Percentiles rank a stretch among this genome's conserved stretches.
Evolutionary conservation across 2,888 invertebrate species (phyloP).

Genomic region (Nycteola revayana): DNA sequence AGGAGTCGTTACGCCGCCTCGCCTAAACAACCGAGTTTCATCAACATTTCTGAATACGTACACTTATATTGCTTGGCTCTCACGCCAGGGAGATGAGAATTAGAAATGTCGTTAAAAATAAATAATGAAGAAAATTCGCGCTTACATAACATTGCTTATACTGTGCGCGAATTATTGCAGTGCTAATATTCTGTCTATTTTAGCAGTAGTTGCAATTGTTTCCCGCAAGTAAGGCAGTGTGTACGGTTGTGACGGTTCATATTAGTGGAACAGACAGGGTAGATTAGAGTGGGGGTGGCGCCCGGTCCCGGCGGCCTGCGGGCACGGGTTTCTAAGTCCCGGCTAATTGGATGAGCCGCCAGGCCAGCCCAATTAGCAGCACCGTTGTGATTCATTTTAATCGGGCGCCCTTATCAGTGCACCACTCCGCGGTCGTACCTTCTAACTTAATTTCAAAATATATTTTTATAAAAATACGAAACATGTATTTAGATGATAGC

Average conservation of each 20-base stretch:
- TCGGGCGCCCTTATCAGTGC: slow-evolving; percentile 73
- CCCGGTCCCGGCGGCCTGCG: slow-evolving; percentile 48
- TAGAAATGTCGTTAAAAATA: slow-evolving; percentile 22
- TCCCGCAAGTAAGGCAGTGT: slow-evolving; percentile 26
- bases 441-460: slow-evolving; percentile 19
- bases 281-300: slow-evolving; percentile 55
- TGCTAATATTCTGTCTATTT: slow-evolving; percentile 11
- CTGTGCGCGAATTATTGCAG: slow-evolving; percentile 4
- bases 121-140: slow-evolving; percentile 9
- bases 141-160: background rate
- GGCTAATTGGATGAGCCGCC: slow-evolving; percentile 78
- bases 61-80: slow-evolving; percentile 47
- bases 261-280: slow-evolving; percentile 45
- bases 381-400: slow-evolving; percentile 78
- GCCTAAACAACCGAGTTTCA: slow-evolving; percentile 69
- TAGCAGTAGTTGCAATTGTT: slow-evolving; percentile 25
- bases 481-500: too few relatives aligned
- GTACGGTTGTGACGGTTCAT: slow-evolving; percentile 42
- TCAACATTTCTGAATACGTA: slow-evolving; percentile 54
- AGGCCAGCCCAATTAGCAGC: slow-evolving; percentile 73
- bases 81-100: slow-evolving; percentile 34
- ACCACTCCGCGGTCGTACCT: slow-evolving; percentile 29
- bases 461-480: too few relatives aligned
- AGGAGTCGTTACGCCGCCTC: slow-evolving; percentile 72
- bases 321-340: slow-evolving; percentile 76